These are phyloP conservation scores for Rhagoletis pomonella DNA, from an alignment of 1,140 invertebrate genomes.

Conservation along the genomic window DNA sequence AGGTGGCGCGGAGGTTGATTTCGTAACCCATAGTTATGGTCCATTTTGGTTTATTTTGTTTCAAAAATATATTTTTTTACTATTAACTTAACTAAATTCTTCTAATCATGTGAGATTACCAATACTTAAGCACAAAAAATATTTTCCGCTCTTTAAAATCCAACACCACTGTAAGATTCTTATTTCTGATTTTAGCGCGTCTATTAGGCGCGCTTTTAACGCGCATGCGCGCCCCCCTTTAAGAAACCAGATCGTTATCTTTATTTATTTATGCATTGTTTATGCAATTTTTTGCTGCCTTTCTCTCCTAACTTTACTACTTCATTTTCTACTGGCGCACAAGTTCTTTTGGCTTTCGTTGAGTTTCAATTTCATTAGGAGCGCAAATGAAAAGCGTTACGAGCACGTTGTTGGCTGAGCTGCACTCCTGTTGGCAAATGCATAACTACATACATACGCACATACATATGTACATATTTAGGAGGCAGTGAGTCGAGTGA, in stretches of 20 bases:
- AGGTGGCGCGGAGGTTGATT: too few relatives aligned
- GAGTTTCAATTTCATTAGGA: not conserved
- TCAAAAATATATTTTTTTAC: too few relatives aligned
- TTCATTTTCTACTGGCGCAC: not conserved
- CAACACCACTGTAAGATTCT: too few relatives aligned
- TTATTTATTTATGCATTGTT: constrained; percentile 7
- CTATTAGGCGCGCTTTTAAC: not conserved
- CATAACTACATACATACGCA: too few relatives aligned
- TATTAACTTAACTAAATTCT: too few relatives aligned
- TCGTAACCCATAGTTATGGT: too few relatives aligned
- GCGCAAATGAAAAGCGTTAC: not conserved
- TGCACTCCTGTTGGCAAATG: not conserved
- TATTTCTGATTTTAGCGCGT: not conserved
- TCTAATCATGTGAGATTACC: too few relatives aligned
- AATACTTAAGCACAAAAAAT: too few relatives aligned
- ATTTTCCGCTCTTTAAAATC: too few relatives aligned
- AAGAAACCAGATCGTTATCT: not conserved
- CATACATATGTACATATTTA: not conserved
- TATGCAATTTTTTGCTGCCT: constrained; percentile 16
- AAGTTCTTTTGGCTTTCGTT: not conserved
- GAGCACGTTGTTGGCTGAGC: not conserved
- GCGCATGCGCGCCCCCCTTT: not conserved
- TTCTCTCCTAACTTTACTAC: not conserved
- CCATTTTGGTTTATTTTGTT: too few relatives aligned
- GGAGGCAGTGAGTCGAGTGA: not conserved